These are phyloP conservation scores for Beris chalybata DNA, from an alignment of 2,888 invertebrate genomes.

Conservation along the genomic window DNA sequence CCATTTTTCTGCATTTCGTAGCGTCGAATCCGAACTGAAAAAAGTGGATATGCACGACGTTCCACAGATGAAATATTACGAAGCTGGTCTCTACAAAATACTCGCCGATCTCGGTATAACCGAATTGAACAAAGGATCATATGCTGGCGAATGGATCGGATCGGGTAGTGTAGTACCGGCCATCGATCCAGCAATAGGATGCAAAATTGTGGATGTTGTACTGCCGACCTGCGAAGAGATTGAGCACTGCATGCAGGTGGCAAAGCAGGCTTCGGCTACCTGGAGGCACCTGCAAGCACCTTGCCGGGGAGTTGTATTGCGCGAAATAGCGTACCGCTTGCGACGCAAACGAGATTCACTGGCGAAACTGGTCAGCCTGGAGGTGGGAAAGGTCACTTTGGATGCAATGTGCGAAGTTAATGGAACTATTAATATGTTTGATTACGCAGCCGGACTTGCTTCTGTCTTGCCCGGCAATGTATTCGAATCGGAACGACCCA, in stretches of 20 bases:
- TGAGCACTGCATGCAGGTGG: not conserved
- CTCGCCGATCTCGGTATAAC: conserved; percentile 12
- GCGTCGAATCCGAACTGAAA: conserved; percentile 4
- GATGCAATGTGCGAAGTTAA: conserved; percentile 17
- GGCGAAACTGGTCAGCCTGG: conserved; percentile 10
- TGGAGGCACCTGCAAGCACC: conserved; percentile 4
- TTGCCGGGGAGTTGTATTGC: conserved; percentile 8
- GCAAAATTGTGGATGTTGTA: conserved; percentile 3
- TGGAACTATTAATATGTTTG: conserved; percentile 9
- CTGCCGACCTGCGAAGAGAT: conserved; percentile 1
- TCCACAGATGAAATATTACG: conserved; percentile 2
- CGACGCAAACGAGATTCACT: not conserved
- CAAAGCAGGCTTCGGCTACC: not conserved
- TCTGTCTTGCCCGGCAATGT: conserved; percentile 8
- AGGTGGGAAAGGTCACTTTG: conserved; percentile 11
- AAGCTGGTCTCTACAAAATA: not conserved
- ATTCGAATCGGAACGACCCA: conserved; percentile 18
- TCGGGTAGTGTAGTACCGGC: not conserved
- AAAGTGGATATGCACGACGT: not conserved
- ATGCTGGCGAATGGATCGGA: conserved; percentile 15
- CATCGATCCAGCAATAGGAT: conserved; percentile 7
- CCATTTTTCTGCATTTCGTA: not conserved
- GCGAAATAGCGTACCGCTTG: conserved; percentile 4
- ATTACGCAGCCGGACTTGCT: conserved; percentile 18
- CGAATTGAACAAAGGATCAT: conserved; percentile 2